A percentile compares a stretch with the other conserved stretches of the same genome.
Conservation (phyloP, 1,140 invertebrate species). For the Drosophila pseudoobscura region DNA sequence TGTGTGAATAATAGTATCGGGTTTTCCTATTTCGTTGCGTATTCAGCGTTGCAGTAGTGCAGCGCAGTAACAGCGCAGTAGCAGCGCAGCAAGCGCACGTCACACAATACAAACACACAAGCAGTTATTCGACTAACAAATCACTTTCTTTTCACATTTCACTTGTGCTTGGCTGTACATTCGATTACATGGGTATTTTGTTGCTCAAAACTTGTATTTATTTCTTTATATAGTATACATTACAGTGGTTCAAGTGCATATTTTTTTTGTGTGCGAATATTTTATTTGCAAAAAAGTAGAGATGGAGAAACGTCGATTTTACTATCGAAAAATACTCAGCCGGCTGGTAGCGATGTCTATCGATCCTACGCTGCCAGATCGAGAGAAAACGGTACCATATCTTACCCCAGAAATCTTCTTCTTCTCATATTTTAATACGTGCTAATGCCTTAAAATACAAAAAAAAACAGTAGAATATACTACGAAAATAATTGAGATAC, state of each 20-base stretch:
- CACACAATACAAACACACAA: conserved; percentile 53
- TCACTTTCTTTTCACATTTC: conserved; percentile 55
- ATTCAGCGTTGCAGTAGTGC: conserved; percentile 65
- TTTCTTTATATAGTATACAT: conserved; percentile 24
- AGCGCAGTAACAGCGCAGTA: conserved; percentile 40
- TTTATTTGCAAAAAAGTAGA: conserved; percentile 23
- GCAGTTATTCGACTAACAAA: conserved; percentile 34
- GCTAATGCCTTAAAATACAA: too few relatives aligned
- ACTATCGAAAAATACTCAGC: too few relatives aligned
- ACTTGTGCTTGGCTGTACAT: conserved; percentile 5
- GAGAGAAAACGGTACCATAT: too few relatives aligned
- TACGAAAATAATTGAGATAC: too few relatives aligned
- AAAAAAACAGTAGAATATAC: too few relatives aligned
- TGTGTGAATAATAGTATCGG: conserved; percentile 11
- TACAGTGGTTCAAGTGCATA: conserved; percentile 17
- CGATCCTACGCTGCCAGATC: too few relatives aligned
- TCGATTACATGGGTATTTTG: conserved; percentile 1
- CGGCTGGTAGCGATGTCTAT: background rate
- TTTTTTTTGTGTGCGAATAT: conserved; percentile 45
- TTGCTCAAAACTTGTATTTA: conserved; percentile 15
- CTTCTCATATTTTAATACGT: too few relatives aligned
- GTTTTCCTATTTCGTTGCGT: conserved; percentile 28
- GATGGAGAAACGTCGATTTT: too few relatives aligned
- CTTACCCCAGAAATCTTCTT: too few relatives aligned
- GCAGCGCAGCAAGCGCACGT: conserved; percentile 61